Evolutionary conservation across 2,888 invertebrate genomes (phyloP).

Genomic region (Lapara coniferarum): DNA sequence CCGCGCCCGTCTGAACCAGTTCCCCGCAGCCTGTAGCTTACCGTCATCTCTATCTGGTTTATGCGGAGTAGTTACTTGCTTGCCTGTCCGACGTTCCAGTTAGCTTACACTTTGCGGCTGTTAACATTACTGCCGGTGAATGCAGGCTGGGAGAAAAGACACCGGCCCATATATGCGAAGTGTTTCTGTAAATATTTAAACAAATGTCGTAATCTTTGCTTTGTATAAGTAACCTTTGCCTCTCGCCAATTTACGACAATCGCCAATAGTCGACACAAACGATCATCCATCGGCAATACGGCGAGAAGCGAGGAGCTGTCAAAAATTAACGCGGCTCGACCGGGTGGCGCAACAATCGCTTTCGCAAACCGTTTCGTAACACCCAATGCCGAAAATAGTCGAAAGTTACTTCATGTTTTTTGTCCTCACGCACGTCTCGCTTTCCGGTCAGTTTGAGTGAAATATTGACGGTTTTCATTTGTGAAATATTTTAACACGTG

Average conservation of each 20-base stretch:
- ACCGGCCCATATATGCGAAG: not conserved
- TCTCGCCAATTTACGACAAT: not conserved
- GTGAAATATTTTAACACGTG: not conserved
- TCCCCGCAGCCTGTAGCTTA: constrained; percentile 62
- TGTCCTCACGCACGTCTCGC: constrained; percentile 55
- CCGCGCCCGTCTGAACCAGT: constrained; percentile 50
- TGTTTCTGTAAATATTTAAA: not conserved
- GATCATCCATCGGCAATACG: constrained; percentile 5
- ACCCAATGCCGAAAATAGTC: constrained; percentile 67
- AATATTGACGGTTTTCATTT: constrained; percentile 17
- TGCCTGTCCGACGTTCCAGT: constrained; percentile 69
- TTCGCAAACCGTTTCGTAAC: constrained; percentile 76
- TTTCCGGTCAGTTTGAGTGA: constrained; percentile 29
- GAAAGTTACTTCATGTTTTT: constrained; percentile 70
- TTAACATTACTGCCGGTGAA: constrained; percentile 29
- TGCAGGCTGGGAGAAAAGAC: not conserved
- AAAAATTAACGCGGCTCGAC: constrained; percentile 43
- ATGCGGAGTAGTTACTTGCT: constrained; percentile 54
- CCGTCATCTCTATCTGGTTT: constrained; percentile 75
- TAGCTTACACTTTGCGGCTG: constrained; percentile 52
- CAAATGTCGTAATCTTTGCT: not conserved
- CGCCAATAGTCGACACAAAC: not conserved
- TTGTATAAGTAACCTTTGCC: not conserved
- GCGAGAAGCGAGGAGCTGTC: constrained; percentile 40
- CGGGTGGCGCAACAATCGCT: constrained; percentile 67